Base-by-base conservation (phyloP, 2,797 vertebrate genomes). In the Caiman crocodilus region DNA sequence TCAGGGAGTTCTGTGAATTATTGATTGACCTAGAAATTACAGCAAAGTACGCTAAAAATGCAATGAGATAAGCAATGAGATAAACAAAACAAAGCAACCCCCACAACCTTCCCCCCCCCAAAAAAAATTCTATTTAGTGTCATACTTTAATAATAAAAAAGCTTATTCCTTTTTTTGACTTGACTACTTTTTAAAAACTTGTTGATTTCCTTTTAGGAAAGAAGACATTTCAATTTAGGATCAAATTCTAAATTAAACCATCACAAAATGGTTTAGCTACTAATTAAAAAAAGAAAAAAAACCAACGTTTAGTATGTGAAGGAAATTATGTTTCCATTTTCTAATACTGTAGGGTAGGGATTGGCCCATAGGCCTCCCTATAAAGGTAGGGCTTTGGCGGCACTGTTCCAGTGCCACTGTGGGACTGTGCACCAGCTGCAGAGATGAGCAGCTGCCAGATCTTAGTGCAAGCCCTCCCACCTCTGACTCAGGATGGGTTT, bases 321-420 rank as follows among this genome's bases (percentile, higher is more conserved):
- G 5, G 11, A 90, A 89, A 73, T 85, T 64, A 6, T 79, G 79
- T 92, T 88, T 64, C 76, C 92, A 85, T 88, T 67, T 4, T 64
- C 91, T 50, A 79, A 20, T 69, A 89, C 69, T 58, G 25, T 63
- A 58, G n/a, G 28, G 76, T 10, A 50, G 42, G 42, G 42, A 50
- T 50, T 50, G 42, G 42, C 9, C 42, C 42, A 50, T 50, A 50
- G 9, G 42, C 42, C 9, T 50, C 42, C 42, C 42, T 50, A 50
- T 50, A 50, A 50, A 50, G 3, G 10, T 50, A 10, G 42, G 42
- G 42, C 42, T 42, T 42, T 42, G 42, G 42, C 42, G 11, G 42
- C 42, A 50, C 42, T 50, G 42, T 50, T 50, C 42, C 42, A 50
- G 42, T 50, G 42, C 10, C 42, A 50, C 42, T 50, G 42, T 50